Evolutionary conservation across 1,140 invertebrate species (phyloP).

Genomic region (Drosophila quadrilineata): DNA sequence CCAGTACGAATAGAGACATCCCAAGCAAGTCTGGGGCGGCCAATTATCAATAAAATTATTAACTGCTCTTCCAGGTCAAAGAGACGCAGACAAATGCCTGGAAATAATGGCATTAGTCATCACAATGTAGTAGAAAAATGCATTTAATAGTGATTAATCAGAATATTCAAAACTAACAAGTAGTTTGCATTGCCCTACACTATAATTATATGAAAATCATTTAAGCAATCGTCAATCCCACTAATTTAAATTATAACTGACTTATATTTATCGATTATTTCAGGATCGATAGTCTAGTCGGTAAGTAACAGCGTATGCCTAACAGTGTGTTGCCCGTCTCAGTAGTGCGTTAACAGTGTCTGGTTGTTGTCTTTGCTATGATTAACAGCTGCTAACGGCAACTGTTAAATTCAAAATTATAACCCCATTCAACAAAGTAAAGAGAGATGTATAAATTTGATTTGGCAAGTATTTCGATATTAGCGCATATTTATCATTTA

Average conservation of each 20-base stretch:
- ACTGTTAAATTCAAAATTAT: too few relatives aligned
- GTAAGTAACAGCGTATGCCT: conserved; percentile 13
- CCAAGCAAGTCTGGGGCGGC: conserved; percentile 41
- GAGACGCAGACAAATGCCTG: conserved; percentile 45
- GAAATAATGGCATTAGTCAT: conserved; percentile 52
- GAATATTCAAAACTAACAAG: too few relatives aligned
- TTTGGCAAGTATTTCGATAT: background rate
- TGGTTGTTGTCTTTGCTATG: conserved; percentile 10
- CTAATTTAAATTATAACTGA: background rate
- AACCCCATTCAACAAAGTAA: too few relatives aligned
- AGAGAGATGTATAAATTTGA: too few relatives aligned
- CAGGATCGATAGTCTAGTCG: too few relatives aligned
- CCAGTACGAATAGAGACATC: conserved; percentile 58
- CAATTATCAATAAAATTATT: conserved; percentile 37
- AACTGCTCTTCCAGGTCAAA: conserved; percentile 11
- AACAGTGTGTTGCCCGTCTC: background rate
- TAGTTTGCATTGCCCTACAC: too few relatives aligned
- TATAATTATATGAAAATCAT: too few relatives aligned
- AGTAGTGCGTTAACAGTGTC: background rate
- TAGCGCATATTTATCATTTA: conserved; percentile 10
- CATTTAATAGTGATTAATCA: conserved; percentile 4
- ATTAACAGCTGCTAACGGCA: background rate
- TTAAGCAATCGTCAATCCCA: too few relatives aligned
- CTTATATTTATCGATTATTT: too few relatives aligned
- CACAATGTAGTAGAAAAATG: background rate